Evolutionary conservation across 1,140 invertebrate species (phyloP).

Genomic region (Plutomurus gul): DNA sequence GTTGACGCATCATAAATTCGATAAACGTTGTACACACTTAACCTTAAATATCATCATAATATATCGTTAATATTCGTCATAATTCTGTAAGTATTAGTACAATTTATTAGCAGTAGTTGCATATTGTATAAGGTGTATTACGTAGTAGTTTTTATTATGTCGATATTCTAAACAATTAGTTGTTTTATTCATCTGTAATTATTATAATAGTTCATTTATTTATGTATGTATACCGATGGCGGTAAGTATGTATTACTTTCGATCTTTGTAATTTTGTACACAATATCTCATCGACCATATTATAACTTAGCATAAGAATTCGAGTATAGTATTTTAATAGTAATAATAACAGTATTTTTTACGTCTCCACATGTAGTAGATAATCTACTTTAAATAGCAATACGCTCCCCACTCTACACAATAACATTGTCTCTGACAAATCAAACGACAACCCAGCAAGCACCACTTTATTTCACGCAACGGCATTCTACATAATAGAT

Average conservation of each 20-base stretch:
- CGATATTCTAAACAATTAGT: too few species aligned
- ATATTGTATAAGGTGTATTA: too few species aligned
- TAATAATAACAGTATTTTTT: not conserved
- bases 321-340: not conserved
- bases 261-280: slow-evolving; percentile 25
- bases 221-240: not conserved
- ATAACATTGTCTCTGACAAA: too few species aligned
- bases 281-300: too few species aligned
- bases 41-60: not conserved
- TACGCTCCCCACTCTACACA: too few species aligned
- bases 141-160: too few species aligned
- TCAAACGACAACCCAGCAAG: too few species aligned
- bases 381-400: not conserved
- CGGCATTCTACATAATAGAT: too few species aligned
- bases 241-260: slow-evolving; percentile 9
- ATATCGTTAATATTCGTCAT: too few species aligned
- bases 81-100: too few species aligned
- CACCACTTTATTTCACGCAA: slow-evolving; percentile 19
- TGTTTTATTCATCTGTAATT: not conserved
- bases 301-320: not conserved
- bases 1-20: slow-evolving; percentile 23
- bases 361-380: too few species aligned
- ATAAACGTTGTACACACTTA: slow-evolving; percentile 9
- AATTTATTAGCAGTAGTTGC: too few species aligned
- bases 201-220: not conserved